Evolutionary conservation across 2,888 invertebrate species (phyloP).

Genomic region (Cerastoderma edule): DNA sequence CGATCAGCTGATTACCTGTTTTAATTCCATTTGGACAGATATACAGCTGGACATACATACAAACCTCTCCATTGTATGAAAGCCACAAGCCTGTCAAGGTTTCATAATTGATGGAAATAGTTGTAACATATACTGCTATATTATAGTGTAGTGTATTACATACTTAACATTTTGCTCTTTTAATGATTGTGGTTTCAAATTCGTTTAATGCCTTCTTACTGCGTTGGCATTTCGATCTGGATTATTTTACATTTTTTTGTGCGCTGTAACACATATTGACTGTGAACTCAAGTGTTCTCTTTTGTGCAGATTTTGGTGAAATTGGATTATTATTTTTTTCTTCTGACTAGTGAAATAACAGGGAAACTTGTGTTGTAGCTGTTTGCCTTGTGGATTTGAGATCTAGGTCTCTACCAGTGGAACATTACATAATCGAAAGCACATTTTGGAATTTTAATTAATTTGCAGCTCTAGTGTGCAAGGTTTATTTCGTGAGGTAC

Average conservation of each 20-base stretch:
- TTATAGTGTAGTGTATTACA: not conserved
- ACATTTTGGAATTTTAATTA: constrained; percentile 26
- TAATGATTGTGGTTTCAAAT: not conserved
- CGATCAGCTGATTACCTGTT: not conserved
- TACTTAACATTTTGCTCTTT: not conserved
- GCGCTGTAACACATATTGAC: not conserved
- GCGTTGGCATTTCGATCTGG: no score
- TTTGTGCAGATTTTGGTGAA: not conserved
- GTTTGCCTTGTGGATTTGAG: not conserved
- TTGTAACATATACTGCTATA: no score
- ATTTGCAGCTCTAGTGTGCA: not conserved
- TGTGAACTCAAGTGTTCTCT: not conserved
- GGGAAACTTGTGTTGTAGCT: no score
- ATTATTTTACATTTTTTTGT: constrained; percentile 12
- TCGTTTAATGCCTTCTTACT: constrained; percentile 6
- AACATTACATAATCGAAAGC: constrained; percentile 13
- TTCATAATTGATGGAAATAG: no score
- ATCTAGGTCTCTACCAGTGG: constrained; percentile 3
- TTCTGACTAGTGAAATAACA: no score
- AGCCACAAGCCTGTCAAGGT: not conserved
- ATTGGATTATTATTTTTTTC: no score
- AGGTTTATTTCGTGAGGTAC: constrained; percentile 8
- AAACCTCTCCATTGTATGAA: not conserved
- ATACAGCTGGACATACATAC: not conserved
- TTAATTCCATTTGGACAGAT: constrained; percentile 3